Evolutionary conservation across 2,113 vertebrate species (phyloP), one percentile per base, ranked within the genome.

Genomic region (Phyllostomus discolor): DNA sequence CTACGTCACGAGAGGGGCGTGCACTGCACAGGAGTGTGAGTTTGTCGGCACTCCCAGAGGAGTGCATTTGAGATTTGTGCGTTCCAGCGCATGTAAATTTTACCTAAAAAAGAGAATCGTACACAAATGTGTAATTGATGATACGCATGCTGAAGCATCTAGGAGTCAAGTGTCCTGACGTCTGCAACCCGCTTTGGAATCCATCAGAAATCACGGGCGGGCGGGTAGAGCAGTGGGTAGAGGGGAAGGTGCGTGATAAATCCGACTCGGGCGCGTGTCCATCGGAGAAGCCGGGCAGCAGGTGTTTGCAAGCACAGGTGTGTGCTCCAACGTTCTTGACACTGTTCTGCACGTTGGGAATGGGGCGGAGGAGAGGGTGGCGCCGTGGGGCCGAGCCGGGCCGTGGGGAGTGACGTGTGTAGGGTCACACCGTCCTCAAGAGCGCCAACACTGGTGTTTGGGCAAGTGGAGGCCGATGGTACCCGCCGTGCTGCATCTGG

Each of bases 201-300:
- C 31, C 20, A 31, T 1, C 19, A 3, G 0, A 10, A 14, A 54
- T 7, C 35, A 7, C 8, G 6, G 26, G 11, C 0, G 28, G 38
- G 1, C 9, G 28, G 26, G 0, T 0, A 1, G 28, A 50, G 33
- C 19, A 38, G 38, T 0, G 79, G 26, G 1, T 1, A 20, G 41
- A 70, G 31, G 22, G 17, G 26, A 9, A 14, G 1, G 17, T 0
- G 0, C 10, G 0, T 0, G 41, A 2, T 1, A 4, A 20, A 7
- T 31, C 19, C 4, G 16, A 17, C 24, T 0, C 0, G 35, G 72
- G 28, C 33, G 5, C 4, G 2, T 20, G 31, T 10, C 41, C 16
- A 0, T 10, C 0, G 11, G 2, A 8, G 48, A 10, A 31, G 31
- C 6, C 24, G 2, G 15, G 16, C 1, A 4, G n/a, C 1, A 1